Percentiles rank a stretch among this genome's conserved stretches.
Evolutionary conservation across 64 coral and sea anemone species (phyloP).

Genomic region (Hydrozoanthus tunicans): DNA sequence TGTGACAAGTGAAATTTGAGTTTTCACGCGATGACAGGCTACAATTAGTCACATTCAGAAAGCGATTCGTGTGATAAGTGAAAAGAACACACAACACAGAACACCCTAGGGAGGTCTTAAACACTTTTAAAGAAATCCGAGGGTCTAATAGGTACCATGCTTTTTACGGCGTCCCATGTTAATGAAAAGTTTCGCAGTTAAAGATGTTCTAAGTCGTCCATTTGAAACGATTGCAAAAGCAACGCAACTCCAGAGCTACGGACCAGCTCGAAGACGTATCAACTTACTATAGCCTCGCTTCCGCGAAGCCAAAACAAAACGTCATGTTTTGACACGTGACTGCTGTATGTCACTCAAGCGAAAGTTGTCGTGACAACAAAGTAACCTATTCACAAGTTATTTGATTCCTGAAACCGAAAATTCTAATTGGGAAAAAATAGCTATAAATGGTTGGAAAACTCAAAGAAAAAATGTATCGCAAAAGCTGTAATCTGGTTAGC

Average conservation of each 20-base stretch:
- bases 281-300: conserved; percentile 91
- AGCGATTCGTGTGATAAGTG: conserved; percentile 81
- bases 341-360: conserved; percentile 66
- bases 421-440: too few species aligned
- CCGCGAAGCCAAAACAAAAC: conserved; percentile 89
- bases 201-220: conserved; percentile 33
- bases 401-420: not conserved
- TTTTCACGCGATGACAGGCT: conserved; percentile 98
- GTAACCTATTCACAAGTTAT: not conserved
- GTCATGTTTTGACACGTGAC: conserved; percentile 99
- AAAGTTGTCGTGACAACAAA: conserved; percentile 53
- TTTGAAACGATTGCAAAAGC: conserved; percentile 63
- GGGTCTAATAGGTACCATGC: conserved; percentile 65
- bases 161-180: conserved; percentile 90
- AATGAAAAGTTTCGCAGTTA: conserved; percentile 46
- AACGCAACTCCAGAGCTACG: conserved; percentile 64
- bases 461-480: too few species aligned
- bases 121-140: conserved; percentile 28
- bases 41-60: conserved; percentile 94
- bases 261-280: conserved; percentile 73
- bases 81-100: conserved; percentile 67
- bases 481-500: too few species aligned
- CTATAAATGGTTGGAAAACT: too few species aligned
- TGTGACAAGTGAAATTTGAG: conserved; percentile 99
- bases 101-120: conserved; percentile 56